Evolutionary conservation across 2,113 vertebrate species (phyloP), one percentile per base, ranked within the genome.

Genomic region (Hylia prasina): DNA sequence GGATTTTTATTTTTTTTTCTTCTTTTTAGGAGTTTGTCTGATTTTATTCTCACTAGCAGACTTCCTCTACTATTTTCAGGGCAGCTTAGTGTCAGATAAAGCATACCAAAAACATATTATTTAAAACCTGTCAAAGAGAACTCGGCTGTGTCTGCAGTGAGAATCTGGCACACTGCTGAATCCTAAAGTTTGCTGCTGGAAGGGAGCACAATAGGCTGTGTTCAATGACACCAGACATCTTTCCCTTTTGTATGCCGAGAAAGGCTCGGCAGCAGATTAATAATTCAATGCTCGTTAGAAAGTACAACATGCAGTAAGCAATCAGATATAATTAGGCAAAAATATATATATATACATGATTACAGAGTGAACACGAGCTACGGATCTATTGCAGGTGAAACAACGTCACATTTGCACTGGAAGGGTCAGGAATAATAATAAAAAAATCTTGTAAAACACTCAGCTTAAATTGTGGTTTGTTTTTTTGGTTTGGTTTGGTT

Each of bases 21-120:
- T 63, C 51, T 89, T 60, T 75, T 83, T 15, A 64, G 22, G 65
- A 94, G 53, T 64, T 78, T 81, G 79, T 83, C 94, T 97, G 94
- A 94, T 96, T 92, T 91, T 75, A 60, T 93, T 94, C 87, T 82
- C 70, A 15, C 91, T 73, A 81, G 86, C 93, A 94, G 86, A 39
- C 80, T 93, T 63, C 33, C 58, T 91, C 48, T 42, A 66, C 86
- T 89, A 89, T 95, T 97, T 95, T 97, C 95, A 92, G 95, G 93
- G 94, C 93, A 97, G 89, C 93, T 97, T 95, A 92, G 76, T 93
- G 94, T 96, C 94, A 95, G 93, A 96, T 95, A 95, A 94, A 95
- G 80, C 82, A 68, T 13, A 90, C 80, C 54, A 94, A 81, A 95
- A 86, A 27, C 92, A 80, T 92, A 92, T 92, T 92, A 94, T 90